Conservation (phyloP, 2,797 vertebrate species). For the Otolemur crassicaudatus region DNA sequence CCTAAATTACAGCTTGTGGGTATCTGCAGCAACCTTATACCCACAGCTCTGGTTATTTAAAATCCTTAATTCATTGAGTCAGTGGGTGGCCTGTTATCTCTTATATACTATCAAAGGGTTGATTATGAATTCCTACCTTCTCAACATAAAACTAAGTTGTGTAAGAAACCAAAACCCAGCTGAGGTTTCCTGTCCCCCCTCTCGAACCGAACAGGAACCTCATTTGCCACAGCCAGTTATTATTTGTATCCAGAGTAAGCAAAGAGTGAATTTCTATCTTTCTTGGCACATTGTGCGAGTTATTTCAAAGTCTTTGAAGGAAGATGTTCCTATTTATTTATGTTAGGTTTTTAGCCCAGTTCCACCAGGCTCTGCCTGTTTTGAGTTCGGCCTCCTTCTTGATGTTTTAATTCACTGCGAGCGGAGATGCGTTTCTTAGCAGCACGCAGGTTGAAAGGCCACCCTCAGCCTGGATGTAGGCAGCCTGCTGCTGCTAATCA, state of each 20-base stretch:
- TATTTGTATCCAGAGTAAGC: slow-evolving; percentile 27
- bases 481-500: slow-evolving; percentile 69
- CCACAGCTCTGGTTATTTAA: slow-evolving; percentile 9
- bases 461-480: slow-evolving; percentile 55
- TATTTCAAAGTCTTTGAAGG: slow-evolving; percentile 73
- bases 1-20: neutral
- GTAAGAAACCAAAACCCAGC: slow-evolving; percentile 28
- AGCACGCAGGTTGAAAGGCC: slow-evolving; percentile 70
- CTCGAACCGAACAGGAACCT: neutral
- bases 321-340: slow-evolving; percentile 65
- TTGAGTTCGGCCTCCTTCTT: slow-evolving; percentile 69
- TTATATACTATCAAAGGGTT: neutral
- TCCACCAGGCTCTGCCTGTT: slow-evolving; percentile 39
- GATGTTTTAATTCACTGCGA: slow-evolving; percentile 79
- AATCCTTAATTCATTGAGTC: slow-evolving; percentile 48
- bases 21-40: neutral
- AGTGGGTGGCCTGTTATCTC: neutral
- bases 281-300: neutral
- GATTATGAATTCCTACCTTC: neutral
- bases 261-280: slow-evolving; percentile 49
- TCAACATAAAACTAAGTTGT: slow-evolving; percentile 1
- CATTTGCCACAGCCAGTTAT: neutral
- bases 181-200: neutral
- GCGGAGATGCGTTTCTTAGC: slow-evolving; percentile 39
- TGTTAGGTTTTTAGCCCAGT: slow-evolving; percentile 62